Conservation (phyloP, 2,797 vertebrate species). For the Hydrocynus forskahlii region DNA sequence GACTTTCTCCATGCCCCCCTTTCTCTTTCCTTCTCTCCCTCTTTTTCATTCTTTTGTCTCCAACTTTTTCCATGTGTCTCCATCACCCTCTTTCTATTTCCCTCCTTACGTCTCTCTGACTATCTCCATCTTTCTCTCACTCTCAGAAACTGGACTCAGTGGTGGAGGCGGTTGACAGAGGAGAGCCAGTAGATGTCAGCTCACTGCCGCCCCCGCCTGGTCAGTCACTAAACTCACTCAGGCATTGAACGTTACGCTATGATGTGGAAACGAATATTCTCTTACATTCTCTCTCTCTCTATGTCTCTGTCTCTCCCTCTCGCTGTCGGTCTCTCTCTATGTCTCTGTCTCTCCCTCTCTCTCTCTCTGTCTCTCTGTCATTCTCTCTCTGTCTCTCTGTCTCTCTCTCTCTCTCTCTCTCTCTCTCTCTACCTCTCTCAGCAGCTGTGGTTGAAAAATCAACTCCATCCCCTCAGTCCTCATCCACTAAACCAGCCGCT, state of each 20-base stretch:
- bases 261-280: not conserved
- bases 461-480: constrained; percentile 59
- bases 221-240: constrained; percentile 59
- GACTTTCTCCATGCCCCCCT: too few species aligned
- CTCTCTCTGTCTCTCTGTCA: too few species aligned
- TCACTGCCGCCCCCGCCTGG: constrained; percentile 84
- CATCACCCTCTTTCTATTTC: too few species aligned
- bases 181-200: constrained; percentile 76
- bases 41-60: too few species aligned
- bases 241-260: too few species aligned
- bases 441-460: constrained; percentile 58
- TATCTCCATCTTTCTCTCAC: not conserved
- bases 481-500: constrained; percentile 59
- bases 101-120: too few species aligned
- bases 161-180: constrained; percentile 78
- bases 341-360: too few species aligned
- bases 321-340: too few species aligned
- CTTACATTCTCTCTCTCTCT: too few species aligned
- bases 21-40: not conserved
- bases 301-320: too few species aligned
- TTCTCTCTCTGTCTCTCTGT: too few species aligned
- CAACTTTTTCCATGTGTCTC: too few species aligned
- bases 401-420: not conserved
- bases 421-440: constrained; percentile 51
- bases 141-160: constrained; percentile 77